Base-by-base conservation (phyloP, 2,888 invertebrate species). In the Tipula unca region DNA sequence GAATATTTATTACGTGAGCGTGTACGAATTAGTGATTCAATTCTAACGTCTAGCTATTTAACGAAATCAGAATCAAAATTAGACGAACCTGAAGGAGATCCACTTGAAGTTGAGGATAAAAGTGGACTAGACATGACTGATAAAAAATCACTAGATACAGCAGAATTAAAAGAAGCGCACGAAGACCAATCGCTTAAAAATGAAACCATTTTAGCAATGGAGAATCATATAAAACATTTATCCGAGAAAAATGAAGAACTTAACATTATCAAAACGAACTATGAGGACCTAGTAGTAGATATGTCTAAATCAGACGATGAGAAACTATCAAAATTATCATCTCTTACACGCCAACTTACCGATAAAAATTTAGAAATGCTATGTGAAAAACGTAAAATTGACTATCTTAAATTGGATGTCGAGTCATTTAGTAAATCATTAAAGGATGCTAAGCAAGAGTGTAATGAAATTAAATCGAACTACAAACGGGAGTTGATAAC, bases 1-100 rank as follows among this genome's bases (percentile, higher is more conserved):
- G 91, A 91, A 87, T 87, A 88, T 82, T 89, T 89, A 0, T 87
- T 91, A 20, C 88, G 89, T 25, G 88, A 89, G 17, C 86, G 89
- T 8, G 86, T 89, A 5, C 87, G 88, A 25, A 86, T 87, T 5
- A 86, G 85, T 20, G 86, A 87, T 29, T 83, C 83, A 6, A 32
- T 83, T 25, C 13, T 69, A 2, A 69, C 69, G 25, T 69, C 69
- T 10, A 69, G 25, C 25, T 69, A 69, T 69, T 25, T 69, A 69
- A 69, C 69, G 10, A 69, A 69, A 69, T 69, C 69, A 25, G 69
- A 69, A 10, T 10, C 25, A 10, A 69, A 69, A 25, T 10, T 25
- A 69, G 10, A 1, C 3, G 86, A 85, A n/a, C 32, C 69, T 29
- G 25, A 69, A 25, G 25, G 3, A 69, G 69, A 69, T 10, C 69